A percentile compares a stretch with the other conserved stretches of the same genome.
phyloP scores from a whole-genome alignment of 2,113 vertebrate species.

The Sardina pilchardus region DNA sequence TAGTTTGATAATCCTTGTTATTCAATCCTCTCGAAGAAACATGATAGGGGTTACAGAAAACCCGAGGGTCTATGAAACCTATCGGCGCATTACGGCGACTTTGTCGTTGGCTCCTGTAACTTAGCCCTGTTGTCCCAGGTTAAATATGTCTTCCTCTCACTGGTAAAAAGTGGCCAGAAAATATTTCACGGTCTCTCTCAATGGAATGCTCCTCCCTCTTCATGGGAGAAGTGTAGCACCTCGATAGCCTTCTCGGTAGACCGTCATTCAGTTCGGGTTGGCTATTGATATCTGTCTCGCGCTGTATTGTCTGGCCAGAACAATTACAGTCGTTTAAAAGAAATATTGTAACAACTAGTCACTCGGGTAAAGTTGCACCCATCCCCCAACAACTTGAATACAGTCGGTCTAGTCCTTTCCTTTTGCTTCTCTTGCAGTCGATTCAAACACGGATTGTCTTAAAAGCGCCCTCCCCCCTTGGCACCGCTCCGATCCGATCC shows the following conservation, averaged over 20 bases:
- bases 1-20: neutral
- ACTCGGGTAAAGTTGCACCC: conserved; percentile 58
- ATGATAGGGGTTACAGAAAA: conserved; percentile 11
- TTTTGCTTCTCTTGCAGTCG: conserved; percentile 39
- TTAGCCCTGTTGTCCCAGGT: neutral
- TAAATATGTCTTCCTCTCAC: conserved; percentile 18
- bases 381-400: conserved; percentile 56
- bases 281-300: neutral
- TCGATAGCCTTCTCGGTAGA: neutral
- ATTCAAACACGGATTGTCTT: conserved; percentile 44
- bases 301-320: neutral
- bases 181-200: conserved; percentile 17
- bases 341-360: conserved; percentile 58
- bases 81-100: conserved; percentile 1
- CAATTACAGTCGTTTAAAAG: neutral
- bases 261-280: neutral
- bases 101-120: neutral
- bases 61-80: neutral
- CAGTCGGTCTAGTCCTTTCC: neutral
- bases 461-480: conserved; percentile 45
- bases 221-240: neutral
- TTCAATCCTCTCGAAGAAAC: conserved; percentile 27
- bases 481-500: conserved; percentile 1
- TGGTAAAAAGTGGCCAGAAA: conserved; percentile 5
- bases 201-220: conserved; percentile 40